Conservation (phyloP, 37 sponge, comb jelly and placozoan species). For the Spongilla lacustris region DNA sequence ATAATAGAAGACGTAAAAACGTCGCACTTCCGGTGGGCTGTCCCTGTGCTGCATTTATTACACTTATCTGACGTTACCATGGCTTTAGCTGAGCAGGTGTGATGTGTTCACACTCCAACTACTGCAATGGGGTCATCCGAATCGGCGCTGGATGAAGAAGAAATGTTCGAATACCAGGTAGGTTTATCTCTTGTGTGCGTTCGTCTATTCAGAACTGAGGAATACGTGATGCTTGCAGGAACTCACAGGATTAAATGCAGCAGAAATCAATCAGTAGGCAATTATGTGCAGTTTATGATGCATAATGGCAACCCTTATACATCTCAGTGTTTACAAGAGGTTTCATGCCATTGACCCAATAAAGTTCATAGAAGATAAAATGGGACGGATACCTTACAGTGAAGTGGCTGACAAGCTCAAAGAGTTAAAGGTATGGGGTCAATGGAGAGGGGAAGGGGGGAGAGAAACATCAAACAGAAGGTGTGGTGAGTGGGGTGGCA, state of each 20-base stretch:
- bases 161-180: conserved; percentile 20
- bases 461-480: not conserved
- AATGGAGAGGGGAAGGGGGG: conserved; percentile 8
- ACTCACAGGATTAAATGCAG: conserved; percentile 11
- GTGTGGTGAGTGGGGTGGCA: not conserved
- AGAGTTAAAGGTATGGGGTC: conserved; percentile 9
- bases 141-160: conserved; percentile 10
- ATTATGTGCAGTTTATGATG: not conserved
- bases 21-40: not conserved
- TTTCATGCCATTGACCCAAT: conserved; percentile 33
- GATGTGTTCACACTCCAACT: not conserved
- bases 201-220: not conserved
- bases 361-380: conserved; percentile 8
- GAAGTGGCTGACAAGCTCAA: conserved; percentile 3
- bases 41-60: not conserved
- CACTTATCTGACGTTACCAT: not conserved
- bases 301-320: not conserved
- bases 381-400: conserved; percentile 3
- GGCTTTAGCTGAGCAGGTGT: not conserved
- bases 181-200: not conserved
- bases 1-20: not conserved
- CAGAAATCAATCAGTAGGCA: conserved; percentile 29
- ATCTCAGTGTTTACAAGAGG: conserved; percentile 25
- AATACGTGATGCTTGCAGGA: not conserved
- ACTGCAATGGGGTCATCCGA: conserved; percentile 9